Evolutionary conservation across 2,888 invertebrate species (phyloP).

Genomic region (Caenorhabditis zanzibari): DNA sequence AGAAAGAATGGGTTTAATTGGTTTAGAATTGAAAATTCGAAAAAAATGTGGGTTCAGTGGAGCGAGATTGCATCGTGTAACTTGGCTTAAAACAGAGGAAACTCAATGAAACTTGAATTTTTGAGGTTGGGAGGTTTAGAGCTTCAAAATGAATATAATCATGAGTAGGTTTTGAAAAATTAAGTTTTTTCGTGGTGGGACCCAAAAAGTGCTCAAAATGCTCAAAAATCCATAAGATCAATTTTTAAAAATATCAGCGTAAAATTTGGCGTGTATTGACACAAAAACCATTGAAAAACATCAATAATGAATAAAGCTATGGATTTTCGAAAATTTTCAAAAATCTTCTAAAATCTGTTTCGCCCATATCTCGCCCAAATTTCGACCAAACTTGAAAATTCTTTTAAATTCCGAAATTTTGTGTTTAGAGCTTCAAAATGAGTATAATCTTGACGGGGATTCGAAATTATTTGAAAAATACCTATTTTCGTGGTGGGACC

Average conservation of each 20-base stretch:
- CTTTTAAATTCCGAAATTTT: no score
- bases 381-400: no score
- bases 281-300: no score
- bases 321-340: constrained; percentile 19
- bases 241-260: no score
- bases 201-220: background rate
- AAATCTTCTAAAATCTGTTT: no score
- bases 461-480: background rate
- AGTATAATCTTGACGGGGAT: background rate
- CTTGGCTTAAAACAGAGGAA: background rate
- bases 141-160: constrained; percentile 1
- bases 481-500: no score
- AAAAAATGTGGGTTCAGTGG: background rate
- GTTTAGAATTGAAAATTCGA: background rate
- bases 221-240: no score
- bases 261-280: no score
- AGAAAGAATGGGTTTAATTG: background rate
- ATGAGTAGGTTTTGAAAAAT: background rate
- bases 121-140: background rate
- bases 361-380: no score
- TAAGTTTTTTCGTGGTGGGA: background rate
- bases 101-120: background rate
- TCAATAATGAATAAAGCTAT: no score
- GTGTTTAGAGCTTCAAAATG: background rate
- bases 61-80: background rate